Percentiles rank a stretch among this genome's conserved stretches.
phyloP scores from a whole-genome alignment of 2,797 vertebrate genomes.

The Anabas testudineus region DNA sequence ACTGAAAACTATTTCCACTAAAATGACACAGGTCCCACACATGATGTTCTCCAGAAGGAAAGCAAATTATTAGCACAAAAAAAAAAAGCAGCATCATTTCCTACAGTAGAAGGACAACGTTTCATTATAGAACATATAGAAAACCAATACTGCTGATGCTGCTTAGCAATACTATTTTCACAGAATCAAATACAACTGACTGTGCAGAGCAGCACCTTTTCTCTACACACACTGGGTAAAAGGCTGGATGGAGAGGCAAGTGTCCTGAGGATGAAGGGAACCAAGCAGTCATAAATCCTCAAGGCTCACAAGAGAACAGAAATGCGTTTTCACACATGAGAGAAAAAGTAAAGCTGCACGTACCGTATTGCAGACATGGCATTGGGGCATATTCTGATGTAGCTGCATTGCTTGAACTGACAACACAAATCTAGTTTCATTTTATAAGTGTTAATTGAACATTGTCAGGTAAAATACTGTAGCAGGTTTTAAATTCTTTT shows the following conservation, averaged over 20 bases:
- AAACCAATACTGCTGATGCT: neutral
- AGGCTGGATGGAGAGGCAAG: slow-evolving; percentile 17
- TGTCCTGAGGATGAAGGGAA: slow-evolving; percentile 45
- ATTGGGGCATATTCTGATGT: neutral
- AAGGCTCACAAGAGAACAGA: slow-evolving; percentile 14
- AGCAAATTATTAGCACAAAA: neutral
- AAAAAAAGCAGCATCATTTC: neutral
- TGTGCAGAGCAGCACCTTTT: slow-evolving; percentile 13
- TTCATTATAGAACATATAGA: neutral
- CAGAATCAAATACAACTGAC: neutral
- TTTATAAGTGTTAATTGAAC: neutral
- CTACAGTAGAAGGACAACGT: neutral
- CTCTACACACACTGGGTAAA: slow-evolving; percentile 18
- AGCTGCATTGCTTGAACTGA: slow-evolving; percentile 1
- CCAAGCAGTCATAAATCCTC: slow-evolving; percentile 35
- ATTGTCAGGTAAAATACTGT: neutral
- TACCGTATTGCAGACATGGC: neutral
- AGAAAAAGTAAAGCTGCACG: neutral
- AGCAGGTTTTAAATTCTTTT: neutral
- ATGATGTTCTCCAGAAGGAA: neutral
- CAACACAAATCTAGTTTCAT: neutral
- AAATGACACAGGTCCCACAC: neutral
- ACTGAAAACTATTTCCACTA: slow-evolving; percentile 6
- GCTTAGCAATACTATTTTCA: neutral
- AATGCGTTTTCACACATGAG: slow-evolving; percentile 22